Percentiles rank a stretch among this genome's conserved stretches.
These are phyloP conservation scores for Harpalus rufipes DNA, from an alignment of 2,888 invertebrate species.

Conservation along the genomic window DNA sequence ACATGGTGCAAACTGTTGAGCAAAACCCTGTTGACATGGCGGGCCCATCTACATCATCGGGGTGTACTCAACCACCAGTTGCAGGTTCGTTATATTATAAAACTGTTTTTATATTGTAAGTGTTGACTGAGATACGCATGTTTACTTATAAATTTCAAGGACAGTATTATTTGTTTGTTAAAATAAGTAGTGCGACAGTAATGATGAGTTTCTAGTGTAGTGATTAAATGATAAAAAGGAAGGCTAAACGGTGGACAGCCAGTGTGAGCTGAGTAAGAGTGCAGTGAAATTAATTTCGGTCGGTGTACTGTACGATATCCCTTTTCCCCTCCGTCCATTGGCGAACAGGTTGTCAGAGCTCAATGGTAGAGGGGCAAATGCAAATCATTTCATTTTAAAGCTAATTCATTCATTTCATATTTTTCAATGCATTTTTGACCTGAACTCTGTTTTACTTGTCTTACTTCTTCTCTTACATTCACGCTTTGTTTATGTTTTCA, in stretches of 20 bases:
- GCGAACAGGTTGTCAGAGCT: slow-evolving; percentile 62
- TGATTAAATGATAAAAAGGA: slow-evolving; percentile 41
- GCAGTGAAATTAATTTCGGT: slow-evolving; percentile 53
- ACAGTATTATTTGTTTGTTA: slow-evolving; percentile 23
- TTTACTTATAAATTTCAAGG: slow-evolving; percentile 15
- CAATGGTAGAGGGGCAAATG: slow-evolving; percentile 63
- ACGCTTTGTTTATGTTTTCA: slow-evolving; percentile 21
- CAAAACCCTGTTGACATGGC: slow-evolving; percentile 73
- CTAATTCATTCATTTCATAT: slow-evolving; percentile 44
- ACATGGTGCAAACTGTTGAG: slow-evolving; percentile 73
- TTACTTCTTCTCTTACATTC: slow-evolving; percentile 37
- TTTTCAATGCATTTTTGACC: slow-evolving; percentile 39
- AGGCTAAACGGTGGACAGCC: slow-evolving; percentile 65
- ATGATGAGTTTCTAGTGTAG: slow-evolving; percentile 46
- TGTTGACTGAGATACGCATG: slow-evolving; percentile 13
- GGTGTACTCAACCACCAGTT: slow-evolving; percentile 73
- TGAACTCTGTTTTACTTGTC: slow-evolving; percentile 43
- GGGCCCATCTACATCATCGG: slow-evolving; percentile 72
- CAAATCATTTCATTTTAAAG: slow-evolving; percentile 58
- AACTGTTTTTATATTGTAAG: slow-evolving; percentile 3
- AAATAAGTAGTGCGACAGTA: slow-evolving; percentile 26
- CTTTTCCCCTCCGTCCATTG: slow-evolving; percentile 62
- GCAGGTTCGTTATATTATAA: slow-evolving; percentile 70
- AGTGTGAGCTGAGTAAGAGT: slow-evolving; percentile 60
- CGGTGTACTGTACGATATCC: slow-evolving; percentile 32